Conservation (phyloP, 2,888 invertebrate species). For the Gastracanthus pulcherrimus region DNA sequence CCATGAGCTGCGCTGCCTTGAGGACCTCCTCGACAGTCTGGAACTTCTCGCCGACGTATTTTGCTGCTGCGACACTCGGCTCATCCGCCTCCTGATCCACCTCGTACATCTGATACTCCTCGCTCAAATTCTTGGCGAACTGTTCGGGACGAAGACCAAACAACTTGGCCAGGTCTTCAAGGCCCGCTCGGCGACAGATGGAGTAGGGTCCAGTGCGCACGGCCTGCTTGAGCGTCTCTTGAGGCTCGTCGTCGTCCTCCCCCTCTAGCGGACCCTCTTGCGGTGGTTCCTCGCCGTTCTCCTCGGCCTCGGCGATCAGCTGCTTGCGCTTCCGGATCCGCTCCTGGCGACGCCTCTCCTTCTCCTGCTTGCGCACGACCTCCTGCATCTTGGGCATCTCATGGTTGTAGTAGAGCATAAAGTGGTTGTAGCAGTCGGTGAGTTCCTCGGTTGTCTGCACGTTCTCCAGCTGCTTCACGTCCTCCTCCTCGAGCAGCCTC, state of each 20-base stretch:
- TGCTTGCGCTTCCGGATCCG: slow-evolving; percentile 77
- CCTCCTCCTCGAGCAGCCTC: slow-evolving; percentile 89
- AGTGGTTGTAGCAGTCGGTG: slow-evolving; percentile 95
- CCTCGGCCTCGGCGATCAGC: slow-evolving; percentile 82
- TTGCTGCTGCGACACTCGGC: slow-evolving; percentile 89
- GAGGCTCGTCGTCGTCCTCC: slow-evolving; percentile 78
- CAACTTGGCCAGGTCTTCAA: slow-evolving; percentile 90
- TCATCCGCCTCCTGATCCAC: slow-evolving; percentile 95
- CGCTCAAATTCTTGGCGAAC: slow-evolving; percentile 96
- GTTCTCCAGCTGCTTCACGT: slow-evolving; percentile 87
- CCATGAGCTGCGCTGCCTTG: slow-evolving; percentile 95
- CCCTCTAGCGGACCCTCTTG: slow-evolving; percentile 81
- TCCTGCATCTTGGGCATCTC: slow-evolving; percentile 92
- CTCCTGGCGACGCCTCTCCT: slow-evolving; percentile 81
- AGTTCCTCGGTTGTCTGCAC: slow-evolving; percentile 94
- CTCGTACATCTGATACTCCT: slow-evolving; percentile 96
- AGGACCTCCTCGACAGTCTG: slow-evolving; percentile 85
- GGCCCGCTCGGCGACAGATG: slow-evolving; percentile 90
- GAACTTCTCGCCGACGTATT: slow-evolving; percentile 79
- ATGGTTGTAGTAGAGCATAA: slow-evolving; percentile 93
- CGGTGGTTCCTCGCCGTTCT: slow-evolving; percentile 81
- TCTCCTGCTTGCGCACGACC: slow-evolving; percentile 83
- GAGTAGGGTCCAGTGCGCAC: slow-evolving; percentile 93
- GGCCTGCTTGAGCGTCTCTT: slow-evolving; percentile 88
- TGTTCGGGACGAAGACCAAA: slow-evolving; percentile 96